Percentiles rank a stretch among this genome's conserved stretches.
Conservation (phyloP, 2,113 vertebrate species). For the Raja brachyura region DNA sequence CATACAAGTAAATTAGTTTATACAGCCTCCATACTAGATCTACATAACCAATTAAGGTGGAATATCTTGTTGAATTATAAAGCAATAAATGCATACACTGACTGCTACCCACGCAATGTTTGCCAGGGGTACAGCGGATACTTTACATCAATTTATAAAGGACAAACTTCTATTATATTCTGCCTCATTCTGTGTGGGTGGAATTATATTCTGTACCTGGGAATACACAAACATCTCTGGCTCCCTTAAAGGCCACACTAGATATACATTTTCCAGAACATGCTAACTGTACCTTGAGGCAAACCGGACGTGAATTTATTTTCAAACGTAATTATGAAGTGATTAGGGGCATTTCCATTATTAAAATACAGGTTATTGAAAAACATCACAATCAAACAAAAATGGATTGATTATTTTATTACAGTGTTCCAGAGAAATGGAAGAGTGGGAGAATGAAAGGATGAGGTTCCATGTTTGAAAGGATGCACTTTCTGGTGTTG, state of each 20-base stretch:
- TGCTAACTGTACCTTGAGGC: neutral
- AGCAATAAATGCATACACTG: neutral
- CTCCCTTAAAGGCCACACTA: neutral
- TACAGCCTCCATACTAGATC: neutral
- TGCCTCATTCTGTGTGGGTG: neutral
- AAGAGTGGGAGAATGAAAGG: neutral
- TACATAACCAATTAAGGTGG: neutral
- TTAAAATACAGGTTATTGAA: neutral
- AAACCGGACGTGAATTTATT: neutral
- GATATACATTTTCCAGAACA: neutral
- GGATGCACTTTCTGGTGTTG: neutral
- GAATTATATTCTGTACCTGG: neutral
- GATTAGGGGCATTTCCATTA: neutral
- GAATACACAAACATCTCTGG: neutral
- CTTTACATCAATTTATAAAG: neutral
- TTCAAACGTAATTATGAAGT: neutral
- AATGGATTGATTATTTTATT: neutral
- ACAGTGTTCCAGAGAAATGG: neutral
- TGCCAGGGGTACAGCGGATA: neutral
- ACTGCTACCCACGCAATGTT: neutral
- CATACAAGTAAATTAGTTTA: neutral
- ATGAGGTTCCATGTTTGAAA: neutral
- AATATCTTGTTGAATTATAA: neutral
- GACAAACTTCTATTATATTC: neutral
- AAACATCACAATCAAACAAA: neutral